phyloP scores from a whole-genome alignment of 2,113 vertebrate genomes.

The Pomatostomus ruficeps region DNA sequence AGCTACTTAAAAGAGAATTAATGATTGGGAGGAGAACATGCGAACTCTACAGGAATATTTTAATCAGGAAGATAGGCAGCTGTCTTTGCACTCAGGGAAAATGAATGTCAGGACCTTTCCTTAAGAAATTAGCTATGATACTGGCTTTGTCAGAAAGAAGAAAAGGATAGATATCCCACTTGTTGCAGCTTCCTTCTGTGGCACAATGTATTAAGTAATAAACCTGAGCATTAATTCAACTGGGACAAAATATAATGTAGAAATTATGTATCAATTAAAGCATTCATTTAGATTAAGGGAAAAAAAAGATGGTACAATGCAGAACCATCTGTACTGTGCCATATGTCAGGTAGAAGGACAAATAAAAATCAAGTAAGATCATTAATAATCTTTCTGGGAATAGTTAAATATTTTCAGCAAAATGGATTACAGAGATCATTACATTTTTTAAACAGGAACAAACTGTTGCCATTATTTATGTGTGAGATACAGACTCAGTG shows the following conservation, averaged over 20 bases:
- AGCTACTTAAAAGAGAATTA: background rate
- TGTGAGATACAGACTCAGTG: background rate
- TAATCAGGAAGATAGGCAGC: background rate
- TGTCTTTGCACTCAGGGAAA: background rate
- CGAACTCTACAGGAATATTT: background rate
- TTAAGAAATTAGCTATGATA: background rate
- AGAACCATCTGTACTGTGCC: constrained; percentile 19
- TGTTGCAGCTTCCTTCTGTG: background rate
- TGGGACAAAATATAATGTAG: background rate
- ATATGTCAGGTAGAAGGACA: constrained; percentile 22
- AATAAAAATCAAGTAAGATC: background rate
- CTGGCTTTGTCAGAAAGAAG: background rate
- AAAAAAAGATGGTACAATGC: background rate
- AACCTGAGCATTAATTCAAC: background rate
- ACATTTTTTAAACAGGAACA: background rate
- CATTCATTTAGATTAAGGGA: constrained; percentile 6
- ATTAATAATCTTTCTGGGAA: constrained; percentile 20
- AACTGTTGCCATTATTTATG: background rate
- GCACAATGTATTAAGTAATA: background rate
- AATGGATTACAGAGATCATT: background rate
- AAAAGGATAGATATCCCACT: background rate
- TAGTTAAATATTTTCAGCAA: background rate
- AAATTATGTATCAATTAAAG: constrained; percentile 18
- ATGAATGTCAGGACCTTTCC: background rate
- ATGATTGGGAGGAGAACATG: background rate